Percentiles rank a stretch among this genome's conserved stretches.
Conservation (phyloP, 2,113 vertebrate species). For the Crotalus helleri region DNA sequence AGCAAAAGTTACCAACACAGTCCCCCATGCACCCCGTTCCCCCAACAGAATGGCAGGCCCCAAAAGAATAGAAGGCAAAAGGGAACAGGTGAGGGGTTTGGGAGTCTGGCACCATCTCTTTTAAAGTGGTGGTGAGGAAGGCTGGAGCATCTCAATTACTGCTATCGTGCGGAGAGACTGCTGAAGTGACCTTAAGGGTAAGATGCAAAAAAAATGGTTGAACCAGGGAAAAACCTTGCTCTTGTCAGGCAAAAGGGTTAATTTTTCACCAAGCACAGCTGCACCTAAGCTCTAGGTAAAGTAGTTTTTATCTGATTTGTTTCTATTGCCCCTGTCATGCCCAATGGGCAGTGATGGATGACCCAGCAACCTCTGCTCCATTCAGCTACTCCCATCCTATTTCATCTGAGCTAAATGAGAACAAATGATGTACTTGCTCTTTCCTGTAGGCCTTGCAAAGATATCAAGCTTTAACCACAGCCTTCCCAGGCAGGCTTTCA, state of each 20-base stretch:
- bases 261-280: not conserved
- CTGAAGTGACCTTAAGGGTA: not conserved
- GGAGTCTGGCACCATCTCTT: not conserved
- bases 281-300: not conserved
- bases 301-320: not conserved
- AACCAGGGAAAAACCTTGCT: not conserved
- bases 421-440: not conserved
- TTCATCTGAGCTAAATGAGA: conserved; percentile 23
- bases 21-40: too few species aligned
- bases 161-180: not conserved
- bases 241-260: too few species aligned
- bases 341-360: conserved; percentile 12
- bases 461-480: not conserved
- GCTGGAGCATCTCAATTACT: not conserved
- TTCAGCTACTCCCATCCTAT: conserved; percentile 10
- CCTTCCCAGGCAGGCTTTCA: conserved; percentile 11
- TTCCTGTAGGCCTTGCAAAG: not conserved
- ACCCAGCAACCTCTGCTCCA: not conserved
- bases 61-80: too few species aligned
- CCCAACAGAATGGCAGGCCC: too few species aligned
- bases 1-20: too few species aligned
- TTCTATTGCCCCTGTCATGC: not conserved
- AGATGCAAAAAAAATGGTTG: not conserved
- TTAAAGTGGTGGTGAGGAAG: not conserved
- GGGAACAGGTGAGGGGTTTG: too few species aligned